Conservation (phyloP, 2,113 vertebrate species). For the Gymnorhina tibicen region DNA sequence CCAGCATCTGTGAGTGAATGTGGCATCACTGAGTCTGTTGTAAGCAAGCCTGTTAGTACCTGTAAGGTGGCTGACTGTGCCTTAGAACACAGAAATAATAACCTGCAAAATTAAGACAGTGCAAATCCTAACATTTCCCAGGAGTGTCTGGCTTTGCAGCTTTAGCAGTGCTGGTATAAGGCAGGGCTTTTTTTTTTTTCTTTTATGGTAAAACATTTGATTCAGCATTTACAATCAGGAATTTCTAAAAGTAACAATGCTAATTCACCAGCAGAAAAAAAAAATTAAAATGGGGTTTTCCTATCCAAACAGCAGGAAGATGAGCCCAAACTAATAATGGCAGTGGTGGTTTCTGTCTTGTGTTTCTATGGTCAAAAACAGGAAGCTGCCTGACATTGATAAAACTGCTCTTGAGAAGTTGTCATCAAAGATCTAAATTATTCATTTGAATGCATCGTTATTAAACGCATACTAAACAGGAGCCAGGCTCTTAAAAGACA, state of each 20-base stretch:
- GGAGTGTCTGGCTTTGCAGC: neutral
- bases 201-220: neutral
- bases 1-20: neutral
- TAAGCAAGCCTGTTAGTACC: neutral
- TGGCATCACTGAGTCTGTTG: neutral
- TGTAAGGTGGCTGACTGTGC: neutral
- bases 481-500: neutral
- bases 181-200: neutral
- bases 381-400: slow-evolving; percentile 47
- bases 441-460: neutral
- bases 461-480: neutral
- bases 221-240: neutral
- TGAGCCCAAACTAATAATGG: neutral
- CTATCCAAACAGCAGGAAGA: neutral
- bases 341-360: neutral
- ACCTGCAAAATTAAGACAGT: neutral
- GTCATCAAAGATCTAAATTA: slow-evolving; percentile 15
- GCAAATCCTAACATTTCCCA: slow-evolving; percentile 1
- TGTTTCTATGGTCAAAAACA: neutral
- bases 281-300: neutral
- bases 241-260: neutral
- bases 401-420: slow-evolving; percentile 21
- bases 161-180: neutral
- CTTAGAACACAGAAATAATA: neutral
- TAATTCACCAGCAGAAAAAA: neutral